Conservation (phyloP, 2,888 invertebrate genomes). For the Mycalesis mineus region DNA sequence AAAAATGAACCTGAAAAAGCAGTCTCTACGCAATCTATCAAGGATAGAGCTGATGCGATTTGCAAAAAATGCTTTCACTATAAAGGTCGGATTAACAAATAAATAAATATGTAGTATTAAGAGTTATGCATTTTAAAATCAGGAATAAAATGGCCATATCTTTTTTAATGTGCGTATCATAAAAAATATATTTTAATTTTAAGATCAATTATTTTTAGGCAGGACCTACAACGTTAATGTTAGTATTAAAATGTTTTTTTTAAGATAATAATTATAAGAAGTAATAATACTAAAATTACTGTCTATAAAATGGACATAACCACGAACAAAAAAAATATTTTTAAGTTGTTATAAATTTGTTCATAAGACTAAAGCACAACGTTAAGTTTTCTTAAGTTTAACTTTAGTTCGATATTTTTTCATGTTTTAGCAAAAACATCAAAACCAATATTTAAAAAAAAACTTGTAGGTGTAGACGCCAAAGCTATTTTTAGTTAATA, state of each 20-base stretch:
- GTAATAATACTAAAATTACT: not conserved
- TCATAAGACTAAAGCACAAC: conserved; percentile 1
- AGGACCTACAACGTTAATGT: not conserved
- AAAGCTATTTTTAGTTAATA: not conserved
- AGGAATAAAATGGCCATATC: too few relatives aligned
- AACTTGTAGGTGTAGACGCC: not conserved
- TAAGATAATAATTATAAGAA: not conserved
- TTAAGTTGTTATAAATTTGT: not conserved
- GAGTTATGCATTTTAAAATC: too few relatives aligned
- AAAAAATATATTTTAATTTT: too few relatives aligned
- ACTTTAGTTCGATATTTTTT: not conserved
- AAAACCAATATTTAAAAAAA: not conserved
- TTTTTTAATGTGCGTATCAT: too few relatives aligned
- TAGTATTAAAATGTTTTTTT: not conserved
- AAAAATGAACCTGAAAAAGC: conserved; percentile 62
- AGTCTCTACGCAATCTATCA: conserved; percentile 55
- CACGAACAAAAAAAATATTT: not conserved
- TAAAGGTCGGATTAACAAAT: conserved; percentile 63
- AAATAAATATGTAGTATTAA: not conserved
- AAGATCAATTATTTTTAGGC: not conserved
- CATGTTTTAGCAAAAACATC: not conserved
- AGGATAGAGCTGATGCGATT: conserved; percentile 68
- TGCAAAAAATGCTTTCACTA: conserved; percentile 75
- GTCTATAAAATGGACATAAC: not conserved
- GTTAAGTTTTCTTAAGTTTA: conserved; percentile 1